Evolutionary conservation across 1,140 invertebrate species (phyloP).

Genomic region (Megathymus violae): DNA sequence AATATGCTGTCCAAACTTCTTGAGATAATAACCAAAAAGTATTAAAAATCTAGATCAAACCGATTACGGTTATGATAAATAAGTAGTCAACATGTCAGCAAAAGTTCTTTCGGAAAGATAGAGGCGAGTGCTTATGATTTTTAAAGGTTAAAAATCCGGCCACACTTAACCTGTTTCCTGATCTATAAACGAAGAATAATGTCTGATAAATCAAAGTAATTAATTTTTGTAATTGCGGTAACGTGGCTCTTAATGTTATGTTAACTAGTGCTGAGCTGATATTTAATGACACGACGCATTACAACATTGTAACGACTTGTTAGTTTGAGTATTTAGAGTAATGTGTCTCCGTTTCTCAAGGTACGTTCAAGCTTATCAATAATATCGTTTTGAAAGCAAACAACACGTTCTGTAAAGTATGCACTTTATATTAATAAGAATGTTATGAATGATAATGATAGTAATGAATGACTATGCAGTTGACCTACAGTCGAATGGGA

Average conservation of each 20-base stretch:
- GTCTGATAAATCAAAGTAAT: slow-evolving; percentile 35
- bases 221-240: slow-evolving; percentile 30
- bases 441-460: not conserved
- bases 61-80: not conserved
- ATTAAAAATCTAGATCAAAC: not conserved
- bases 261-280: not conserved
- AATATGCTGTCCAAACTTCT: not conserved
- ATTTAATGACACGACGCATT: slow-evolving; percentile 9
- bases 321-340: not conserved
- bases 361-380: not conserved
- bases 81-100: slow-evolving; percentile 3
- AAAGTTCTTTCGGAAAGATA: slow-evolving; percentile 11
- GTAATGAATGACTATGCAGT: not conserved
- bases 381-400: not conserved
- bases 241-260: slow-evolving; percentile 22
- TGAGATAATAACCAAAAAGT: not conserved
- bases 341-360: not conserved
- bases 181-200: slow-evolving; percentile 42
- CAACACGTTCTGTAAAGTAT: not conserved
- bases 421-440: not conserved
- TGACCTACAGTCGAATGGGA: not conserved
- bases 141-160: slow-evolving; percentile 49
- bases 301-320: slow-evolving; percentile 15
- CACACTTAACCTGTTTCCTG: slow-evolving; percentile 39
- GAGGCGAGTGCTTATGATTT: slow-evolving; percentile 20